Evolutionary conservation across 2,113 vertebrate genomes (phyloP), one percentile per base, ranked within the genome.

Genomic region (Saccopteryx leptura): DNA sequence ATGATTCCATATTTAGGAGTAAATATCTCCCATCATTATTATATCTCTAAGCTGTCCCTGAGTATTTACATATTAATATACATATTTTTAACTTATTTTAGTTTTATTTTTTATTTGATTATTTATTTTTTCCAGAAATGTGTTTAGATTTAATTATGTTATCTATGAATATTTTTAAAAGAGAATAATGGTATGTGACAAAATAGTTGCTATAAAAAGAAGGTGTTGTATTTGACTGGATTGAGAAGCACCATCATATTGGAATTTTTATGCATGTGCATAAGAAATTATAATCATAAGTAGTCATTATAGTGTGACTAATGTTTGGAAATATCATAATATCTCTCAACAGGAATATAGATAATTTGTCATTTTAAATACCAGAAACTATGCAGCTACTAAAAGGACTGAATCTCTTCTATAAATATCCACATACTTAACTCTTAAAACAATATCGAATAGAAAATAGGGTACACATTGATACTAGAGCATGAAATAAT

Each of bases 291-390:
- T 26, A n/a, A 65, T 18, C 9, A 52, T 31, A 5, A 72, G 31
- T 88, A 33, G 60, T 50, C 21, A 76, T 81, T 90, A 46, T 23
- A 54, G 4, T 39, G 13, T 46, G 89, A 71, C 6, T 75, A 82
- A 86, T 81, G 15, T 69, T 76, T 92, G 46, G 21, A 31, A 92
- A 76, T 75, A 71, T 66, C 69, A 65, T 88, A 72, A 48, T 90
- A 69, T 13, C 13, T 76, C 39, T 89, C 84, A 76, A 58, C 7
- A 86, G 15, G 21, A 88, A 83, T 50, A 65, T 39, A 86, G 21
- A 7, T 58, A n/a, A 63, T n/a, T 24, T 88, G 15, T 88, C 4
- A 2, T 19, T 68, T 84, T 88, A 58, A 74, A 60, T 66, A 50
- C 7, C 3, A 75, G 48, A 68, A 63, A 68, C 26, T 52, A 39